Conservation (phyloP, 1,140 invertebrate species). For the Anoplophora glabripennis region DNA sequence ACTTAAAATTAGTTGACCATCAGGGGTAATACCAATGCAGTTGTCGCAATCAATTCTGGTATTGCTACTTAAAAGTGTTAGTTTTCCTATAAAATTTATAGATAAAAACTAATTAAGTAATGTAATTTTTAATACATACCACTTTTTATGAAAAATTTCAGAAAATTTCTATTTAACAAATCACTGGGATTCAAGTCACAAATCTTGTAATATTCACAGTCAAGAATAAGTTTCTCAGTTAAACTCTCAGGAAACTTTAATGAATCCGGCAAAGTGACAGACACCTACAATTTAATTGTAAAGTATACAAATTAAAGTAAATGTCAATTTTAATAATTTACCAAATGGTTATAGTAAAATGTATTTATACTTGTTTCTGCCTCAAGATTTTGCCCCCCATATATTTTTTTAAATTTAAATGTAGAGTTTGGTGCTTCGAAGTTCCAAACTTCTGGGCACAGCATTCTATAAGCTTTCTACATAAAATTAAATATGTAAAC, state of each 20-base stretch:
- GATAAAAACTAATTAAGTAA: background rate
- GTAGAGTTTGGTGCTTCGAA: constrained; percentile 50
- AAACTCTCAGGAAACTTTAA: constrained; percentile 48
- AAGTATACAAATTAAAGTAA: constrained; percentile 3
- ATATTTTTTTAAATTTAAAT: constrained; percentile 39
- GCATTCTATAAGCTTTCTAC: constrained; percentile 48
- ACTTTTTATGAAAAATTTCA: constrained; percentile 55
- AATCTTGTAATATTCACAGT: constrained; percentile 58
- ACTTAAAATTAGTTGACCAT: constrained; percentile 53
- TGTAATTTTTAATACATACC: constrained; percentile 31
- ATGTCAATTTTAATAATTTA: constrained; percentile 36
- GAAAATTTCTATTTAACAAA: constrained; percentile 54
- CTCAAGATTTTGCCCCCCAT: constrained; percentile 30
- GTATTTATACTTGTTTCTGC: constrained; percentile 35
- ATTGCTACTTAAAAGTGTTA: constrained; percentile 51
- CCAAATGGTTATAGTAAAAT: constrained; percentile 56
- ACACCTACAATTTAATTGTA: constrained; percentile 50
- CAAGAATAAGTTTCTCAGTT: constrained; percentile 45
- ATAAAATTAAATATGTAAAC: background rate
- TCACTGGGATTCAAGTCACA: constrained; percentile 47
- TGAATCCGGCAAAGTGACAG: constrained; percentile 54
- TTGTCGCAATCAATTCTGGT: constrained; percentile 55
- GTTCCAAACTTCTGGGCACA: constrained; percentile 56
- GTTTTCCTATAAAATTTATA: constrained; percentile 47
- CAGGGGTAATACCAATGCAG: constrained; percentile 52